Evolutionary conservation across 2,113 vertebrate genomes (phyloP).

Genomic region (Condylura cristata): DNA sequence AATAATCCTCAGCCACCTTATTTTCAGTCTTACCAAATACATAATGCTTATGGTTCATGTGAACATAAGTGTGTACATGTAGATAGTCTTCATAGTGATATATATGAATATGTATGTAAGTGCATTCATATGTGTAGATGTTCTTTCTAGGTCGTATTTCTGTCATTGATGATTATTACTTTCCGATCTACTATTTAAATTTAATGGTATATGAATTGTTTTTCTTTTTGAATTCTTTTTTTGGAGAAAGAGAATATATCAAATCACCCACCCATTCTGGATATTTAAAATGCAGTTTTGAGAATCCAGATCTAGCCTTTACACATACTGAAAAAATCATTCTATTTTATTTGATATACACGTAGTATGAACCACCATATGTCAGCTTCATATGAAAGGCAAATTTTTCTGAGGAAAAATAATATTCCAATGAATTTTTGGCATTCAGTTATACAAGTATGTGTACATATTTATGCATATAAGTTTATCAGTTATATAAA

Average conservation of each 20-base stretch:
- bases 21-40: constrained; percentile 2
- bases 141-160: neutral
- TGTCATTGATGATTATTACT: neutral
- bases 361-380: neutral
- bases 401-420: neutral
- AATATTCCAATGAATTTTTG: neutral
- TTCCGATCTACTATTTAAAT: neutral
- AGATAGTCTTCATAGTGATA: neutral
- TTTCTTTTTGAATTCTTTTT: neutral
- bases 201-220: neutral
- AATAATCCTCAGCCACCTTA: neutral
- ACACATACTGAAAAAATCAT: neutral
- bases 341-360: neutral
- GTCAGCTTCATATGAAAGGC: neutral
- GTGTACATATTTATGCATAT: neutral
- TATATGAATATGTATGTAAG: neutral
- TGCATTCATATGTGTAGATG: neutral
- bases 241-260: neutral
- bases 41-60: neutral
- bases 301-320: neutral
- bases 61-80: neutral
- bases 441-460: neutral
- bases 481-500: neutral
- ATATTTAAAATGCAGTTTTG: neutral
- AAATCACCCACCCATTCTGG: neutral